Evolutionary conservation across 2,113 vertebrate species (phyloP), one percentile per base, ranked within the genome.

Genomic region (Xiphorhynchus elegans): DNA sequence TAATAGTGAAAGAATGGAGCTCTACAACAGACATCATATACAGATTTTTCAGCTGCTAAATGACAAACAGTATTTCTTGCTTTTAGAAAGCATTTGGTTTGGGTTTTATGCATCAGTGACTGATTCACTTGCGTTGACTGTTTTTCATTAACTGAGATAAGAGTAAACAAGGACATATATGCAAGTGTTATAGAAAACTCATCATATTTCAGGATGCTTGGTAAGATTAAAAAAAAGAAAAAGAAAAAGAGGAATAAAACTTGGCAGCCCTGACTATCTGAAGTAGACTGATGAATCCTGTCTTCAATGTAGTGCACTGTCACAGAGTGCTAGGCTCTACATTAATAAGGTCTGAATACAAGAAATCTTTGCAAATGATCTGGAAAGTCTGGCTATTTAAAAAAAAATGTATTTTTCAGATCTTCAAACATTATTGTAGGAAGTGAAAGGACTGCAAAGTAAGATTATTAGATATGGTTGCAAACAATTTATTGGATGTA

Each of bases 31-130:
- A 52, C 12, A 84, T 49, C 0, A 76, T 79, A 90, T 87, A 39
- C 50, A 80, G 58, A 84, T 69, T 74, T 95, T 96, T 83, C 76
- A 82, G 26, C 67, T 89, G 23, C 31, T 93, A 90, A 89, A 23
- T 17, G 55, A 64, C 31, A 84, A 59, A 76, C 12, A 47, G 17
- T 59, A 19, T 55, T 66, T 89, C 63, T 87, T 67, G 28, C 42
- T 88, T 95, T 81, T 24, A 73, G 28, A 84, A 94, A 77, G 15
- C 1, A 7, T 66, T 84, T 56, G 40, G 31, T 81, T 91, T 75
- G 25, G 0, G 1, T 64, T 84, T 85, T 91, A 68, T 70, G 76
- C 19, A 89, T 58, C 63, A 72, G 52, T 62, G 52, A 20, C 83
- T 68, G 18, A 74, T 63, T 88, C 29, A 46, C 63, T 96, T 86